These are phyloP conservation scores for Tipula unca DNA, from an alignment of 2,888 invertebrate species.

Conservation along the genomic window DNA sequence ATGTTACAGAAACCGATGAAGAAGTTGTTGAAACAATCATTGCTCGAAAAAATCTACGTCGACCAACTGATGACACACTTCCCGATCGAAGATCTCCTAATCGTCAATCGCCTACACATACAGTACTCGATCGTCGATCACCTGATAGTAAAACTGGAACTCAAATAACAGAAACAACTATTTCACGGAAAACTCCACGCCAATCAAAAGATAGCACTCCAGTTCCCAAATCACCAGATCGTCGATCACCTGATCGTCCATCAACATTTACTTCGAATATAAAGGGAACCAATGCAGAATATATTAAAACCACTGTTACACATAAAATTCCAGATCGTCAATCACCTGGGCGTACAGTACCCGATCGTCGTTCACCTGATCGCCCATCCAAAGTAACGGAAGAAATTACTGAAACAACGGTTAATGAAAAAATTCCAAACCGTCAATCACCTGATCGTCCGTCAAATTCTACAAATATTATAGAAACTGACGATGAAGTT, in stretches of 20 bases:
- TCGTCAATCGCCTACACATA: background rate
- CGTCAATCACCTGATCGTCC: slow-evolving; percentile 17
- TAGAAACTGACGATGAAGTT: background rate
- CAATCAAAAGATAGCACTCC: background rate
- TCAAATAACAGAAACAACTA: background rate
- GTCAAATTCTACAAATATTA: background rate
- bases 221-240: background rate
- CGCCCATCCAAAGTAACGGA: too few species aligned
- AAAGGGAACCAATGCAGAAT: background rate
- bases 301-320: background rate
- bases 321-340: background rate
- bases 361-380: background rate
- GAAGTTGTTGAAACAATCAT: background rate
- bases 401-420: too few species aligned
- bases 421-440: slow-evolving; percentile 20
- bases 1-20: background rate
- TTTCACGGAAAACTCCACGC: background rate
- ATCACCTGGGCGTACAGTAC: background rate
- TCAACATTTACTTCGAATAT: background rate
- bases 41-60: background rate
- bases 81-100: background rate
- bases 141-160: background rate
- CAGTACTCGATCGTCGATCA: background rate
- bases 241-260: background rate
- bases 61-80: background rate